Percentiles rank a stretch among this genome's conserved stretches.
phyloP scores from a whole-genome alignment of 2,797 vertebrate genomes.

The Alectoris magna region DNA sequence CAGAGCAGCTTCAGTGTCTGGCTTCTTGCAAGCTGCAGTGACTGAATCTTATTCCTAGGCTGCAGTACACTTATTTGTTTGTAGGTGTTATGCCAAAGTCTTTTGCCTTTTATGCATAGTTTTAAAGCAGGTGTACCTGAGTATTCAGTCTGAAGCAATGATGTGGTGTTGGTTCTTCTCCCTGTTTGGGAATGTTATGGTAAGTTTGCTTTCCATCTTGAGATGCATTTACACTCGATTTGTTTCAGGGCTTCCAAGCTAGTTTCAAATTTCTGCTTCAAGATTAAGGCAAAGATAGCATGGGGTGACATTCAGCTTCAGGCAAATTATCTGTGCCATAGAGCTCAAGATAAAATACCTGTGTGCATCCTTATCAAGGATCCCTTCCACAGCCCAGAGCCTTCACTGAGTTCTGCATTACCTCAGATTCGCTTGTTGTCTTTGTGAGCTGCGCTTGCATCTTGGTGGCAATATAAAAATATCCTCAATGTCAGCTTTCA shows the following conservation, averaged over 20 bases:
- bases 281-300: neutral
- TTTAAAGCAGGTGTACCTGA: neutral
- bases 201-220: neutral
- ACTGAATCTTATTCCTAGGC: neutral
- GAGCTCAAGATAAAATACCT: neutral
- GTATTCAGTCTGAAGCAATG: neutral
- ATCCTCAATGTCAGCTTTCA: neutral
- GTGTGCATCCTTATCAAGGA: fast-evolving
- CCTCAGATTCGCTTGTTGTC: fast-evolving
- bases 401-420: neutral
- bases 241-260: neutral
- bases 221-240: neutral
- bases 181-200: fast-evolving
- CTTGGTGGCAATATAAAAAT: conserved; percentile 20
- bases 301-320: neutral
- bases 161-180: neutral
- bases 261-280: neutral
- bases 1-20: fast-evolving
- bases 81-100: neutral
- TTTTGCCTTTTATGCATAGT: neutral
- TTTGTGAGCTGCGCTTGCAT: neutral
- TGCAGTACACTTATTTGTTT: neutral
- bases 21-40: fast-evolving
- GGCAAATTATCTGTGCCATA: neutral
- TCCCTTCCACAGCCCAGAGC: neutral